Evolutionary conservation across 2,113 vertebrate genomes (phyloP), one percentile per base, ranked within the genome.

Genomic region (Peromyscus maniculatus): DNA sequence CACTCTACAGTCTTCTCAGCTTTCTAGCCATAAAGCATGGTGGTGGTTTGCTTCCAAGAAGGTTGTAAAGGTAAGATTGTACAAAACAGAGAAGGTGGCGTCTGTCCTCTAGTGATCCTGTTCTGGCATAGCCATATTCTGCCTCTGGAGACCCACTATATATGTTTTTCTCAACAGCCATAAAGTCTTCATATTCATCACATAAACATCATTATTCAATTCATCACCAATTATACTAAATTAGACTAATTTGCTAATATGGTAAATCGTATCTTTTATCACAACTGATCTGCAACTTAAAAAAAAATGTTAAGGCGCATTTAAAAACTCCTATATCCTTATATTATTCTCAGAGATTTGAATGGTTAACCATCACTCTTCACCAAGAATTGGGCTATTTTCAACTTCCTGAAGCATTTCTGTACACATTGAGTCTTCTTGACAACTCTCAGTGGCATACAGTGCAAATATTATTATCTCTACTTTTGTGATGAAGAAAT

Each of bases 401-500:
- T 49, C 95, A 96, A 87, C n/a, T 92, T 93, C 94, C 88, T 84
- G 78, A 95, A 94, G 82, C 43, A 91, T 96, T 96, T 89, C 64
- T 95, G 36, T 94, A 94, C 49, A 95, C 67, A 96, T 79, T 95
- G 90, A 87, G 24, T 86, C 59, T 95, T 95, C 72, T 93, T 66
- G 62, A 91, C 78, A 93, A 95, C 43, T 95, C 89, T 94, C 96
- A 64, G 66, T 83, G 77, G 86, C 66, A 93, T 72, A 82, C 4
- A 84, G 94, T 67, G 87, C 57, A 97, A 97, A 98, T 91, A 96
- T 96, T 96, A 97, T 96, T 93, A 95, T 94, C 87, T 96, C 67
- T 97, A 46, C 59, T 93, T 91, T 95, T 96, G 87, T 95, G 93
- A 96, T 97, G 95, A 97, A 97, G 96, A 96, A 97, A 97, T 97